Conservation (phyloP, 2,797 vertebrate genomes). For the Mastacembelus armatus region DNA sequence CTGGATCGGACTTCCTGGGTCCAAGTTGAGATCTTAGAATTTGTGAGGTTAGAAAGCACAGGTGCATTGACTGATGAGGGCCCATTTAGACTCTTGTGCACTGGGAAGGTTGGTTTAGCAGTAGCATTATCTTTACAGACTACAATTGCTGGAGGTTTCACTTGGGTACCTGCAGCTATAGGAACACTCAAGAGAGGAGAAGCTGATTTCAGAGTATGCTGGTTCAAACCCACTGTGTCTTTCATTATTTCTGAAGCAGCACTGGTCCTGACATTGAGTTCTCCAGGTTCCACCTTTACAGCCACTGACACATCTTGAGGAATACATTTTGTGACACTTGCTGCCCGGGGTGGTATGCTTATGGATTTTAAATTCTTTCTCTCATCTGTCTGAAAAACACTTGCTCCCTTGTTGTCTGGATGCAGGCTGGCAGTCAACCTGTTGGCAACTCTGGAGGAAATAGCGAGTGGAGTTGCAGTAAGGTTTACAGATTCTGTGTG, state of each 20-base stretch:
- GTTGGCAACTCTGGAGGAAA: slow-evolving; percentile 26
- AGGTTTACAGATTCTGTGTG: slow-evolving; percentile 36
- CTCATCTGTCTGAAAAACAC: slow-evolving; percentile 53
- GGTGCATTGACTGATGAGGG: slow-evolving; percentile 3
- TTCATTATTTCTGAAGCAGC: slow-evolving; percentile 30
- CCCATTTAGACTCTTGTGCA: slow-evolving; percentile 21
- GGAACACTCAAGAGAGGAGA: slow-evolving; percentile 36
- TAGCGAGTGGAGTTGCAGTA: not conserved
- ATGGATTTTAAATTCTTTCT: slow-evolving; percentile 35
- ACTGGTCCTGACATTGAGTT: slow-evolving; percentile 39
- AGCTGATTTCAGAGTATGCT: slow-evolving; percentile 39
- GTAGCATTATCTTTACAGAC: slow-evolving; percentile 35
- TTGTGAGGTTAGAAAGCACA: slow-evolving; percentile 14
- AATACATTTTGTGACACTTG: slow-evolving; percentile 31
- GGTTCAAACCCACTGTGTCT: slow-evolving; percentile 36
- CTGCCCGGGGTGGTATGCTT: slow-evolving; percentile 27
- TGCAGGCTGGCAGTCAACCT: slow-evolving; percentile 29
- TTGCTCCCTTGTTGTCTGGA: slow-evolving; percentile 24
- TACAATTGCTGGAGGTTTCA: slow-evolving; percentile 14
- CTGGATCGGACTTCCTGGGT: slow-evolving; percentile 28
- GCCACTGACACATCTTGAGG: slow-evolving; percentile 20
- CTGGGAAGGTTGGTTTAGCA: slow-evolving; percentile 29
- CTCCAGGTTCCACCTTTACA: slow-evolving; percentile 65
- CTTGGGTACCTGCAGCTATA: slow-evolving; percentile 22
- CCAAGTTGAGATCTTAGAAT: slow-evolving; percentile 46